Base-by-base conservation (phyloP, 2,888 invertebrate species). In the Drosophila falleni region DNA sequence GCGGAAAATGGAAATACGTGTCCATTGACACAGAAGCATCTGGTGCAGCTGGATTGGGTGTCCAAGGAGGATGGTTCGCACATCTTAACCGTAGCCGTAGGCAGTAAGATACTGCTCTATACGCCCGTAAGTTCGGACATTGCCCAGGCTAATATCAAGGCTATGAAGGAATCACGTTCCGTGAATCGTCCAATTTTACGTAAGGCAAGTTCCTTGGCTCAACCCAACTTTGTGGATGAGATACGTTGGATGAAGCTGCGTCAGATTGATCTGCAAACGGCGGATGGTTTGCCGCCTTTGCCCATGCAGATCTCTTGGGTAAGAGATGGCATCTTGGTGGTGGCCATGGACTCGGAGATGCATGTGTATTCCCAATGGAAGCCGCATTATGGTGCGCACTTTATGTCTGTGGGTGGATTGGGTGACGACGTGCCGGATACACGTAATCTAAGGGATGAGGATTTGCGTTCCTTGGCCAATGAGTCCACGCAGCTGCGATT, bases 241-340 rank as follows among this genome's bases (percentile, higher is more conserved):
- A 97, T 98, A 78, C 95, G 98, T 60, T 99, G 99, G 98, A 98
- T 98, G 98, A 97, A 98, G 82, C 93, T 99, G 37, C 94, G 98
- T 0, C 96, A 97, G 83, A 97, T 99, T 44, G 96, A 98, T 83
- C 92, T 99, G 13, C 95, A 96, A 73, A 98, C 99, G 0, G 99
- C 98, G 0, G 99, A 99, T 90, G 98, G 99, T 0, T 93, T 99
- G 41, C 98, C 98, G 0, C 99, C 99, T 0, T 93, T 99, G 51
- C 99, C 99, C 0, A 99, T 99, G 97, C 98, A 99, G 92, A 97
- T 99, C 86, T 98, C 98, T 2, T 99, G 99, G 99, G 98, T 99
- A 0, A 95, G 99, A 26, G 99, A 99, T 90, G 99, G 99, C 0
- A 98, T 99, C 77, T 93, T 99, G 1, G 98, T 99, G 0, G 98